Evolutionary conservation across 2,797 vertebrate species (phyloP), one percentile per base, ranked within the genome.

Genomic region (Oryzias sinensis): DNA sequence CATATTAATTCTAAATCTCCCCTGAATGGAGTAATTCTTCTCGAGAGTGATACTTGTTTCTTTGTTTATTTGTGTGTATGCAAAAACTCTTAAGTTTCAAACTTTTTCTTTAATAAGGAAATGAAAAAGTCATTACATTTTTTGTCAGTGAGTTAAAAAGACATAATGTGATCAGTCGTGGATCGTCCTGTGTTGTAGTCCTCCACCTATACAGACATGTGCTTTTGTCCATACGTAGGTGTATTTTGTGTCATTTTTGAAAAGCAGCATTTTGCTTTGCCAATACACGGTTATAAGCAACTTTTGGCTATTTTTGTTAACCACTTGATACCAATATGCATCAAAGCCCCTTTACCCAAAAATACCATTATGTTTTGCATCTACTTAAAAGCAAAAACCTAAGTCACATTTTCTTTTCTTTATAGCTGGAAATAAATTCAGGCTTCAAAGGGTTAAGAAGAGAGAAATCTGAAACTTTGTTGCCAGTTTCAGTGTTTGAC

Each of bases 1-100:
- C 68, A 80, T 81, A 87, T 84, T 87, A 83, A 87, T 87, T 84
- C 74, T 71, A 77, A 71, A 85, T 82, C 81, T 88, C 74, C 70
- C 70, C 67, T 84, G 82, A 83, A 81, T 88, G 80, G 65, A 63
- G 56, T 80, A 76, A 87, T 82, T 79, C 72, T 59, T 68, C 24
- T 70, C 50, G 61, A 76, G 64, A 68, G 40, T 43, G 50, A 49
- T 46, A 44, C 76, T 74, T 40, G 61, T 37, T 16, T 22, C 15
- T 33, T 33, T 33, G 33, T 33, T 33, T 33, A 8, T 33, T 33
- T 33, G 33, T 9, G 9, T 33, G 2, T 33, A 29, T 11, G 9
- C 8, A 3, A 11, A 33, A 33, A 33, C 33, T 33, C 33, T 22
- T 33, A 33, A 33, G 8, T 33, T 11, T 33, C 33, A 33, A 33